Base-by-base conservation (phyloP, 2,113 vertebrate species). In the Butastur rufipennis region DNA sequence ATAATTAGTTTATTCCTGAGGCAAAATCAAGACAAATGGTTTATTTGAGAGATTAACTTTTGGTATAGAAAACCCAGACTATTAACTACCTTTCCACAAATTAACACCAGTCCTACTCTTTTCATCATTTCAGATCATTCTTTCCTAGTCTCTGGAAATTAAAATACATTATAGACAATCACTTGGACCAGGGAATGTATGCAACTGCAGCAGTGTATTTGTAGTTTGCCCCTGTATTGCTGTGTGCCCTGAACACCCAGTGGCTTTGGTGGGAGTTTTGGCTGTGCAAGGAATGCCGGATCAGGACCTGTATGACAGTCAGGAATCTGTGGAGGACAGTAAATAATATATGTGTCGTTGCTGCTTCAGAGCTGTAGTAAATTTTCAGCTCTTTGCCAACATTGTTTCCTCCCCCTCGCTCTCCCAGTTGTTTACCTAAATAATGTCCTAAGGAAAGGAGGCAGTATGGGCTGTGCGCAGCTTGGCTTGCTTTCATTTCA, bases 361-460 rank as follows among this genome's bases (percentile, higher is more conserved):
- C 63, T 72, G 53, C 62, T 91, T 91, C 67, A 81, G 79, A 95
- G 62, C 73, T 91, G 38, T 86, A 79, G 91, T 95, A 95, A 94
- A 93, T 95, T 96, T 90, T 89, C 55, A 95, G 73, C 67, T 77
- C 70, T 86, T 67, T 78, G 85, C 93, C 70, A 63, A 29, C 50
- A 32, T 40, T 63, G 11, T 74, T 96, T 92, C 94, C 79, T 97
- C 95, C 95, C 86, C 84, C 92, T 93, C 81, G 40, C 7, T 90
- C 79, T 93, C 79, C 53, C 71, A 65, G 65, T 75, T 97, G 92
- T 97, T 96, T 96, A 97, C 88, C 88, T 85, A 96, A 97, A 90
- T 93, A 96, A 88, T 93, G 85, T 96, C 86, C 42, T 62, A 31
- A 53, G 81, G 48, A 74, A 48, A 62, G 70, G 77, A 83, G 92